Percentiles rank a stretch among this genome's conserved stretches.
These are phyloP conservation scores for Corythornis madagascariensis DNA, from an alignment of 2,113 vertebrate species.

Conservation along the genomic window DNA sequence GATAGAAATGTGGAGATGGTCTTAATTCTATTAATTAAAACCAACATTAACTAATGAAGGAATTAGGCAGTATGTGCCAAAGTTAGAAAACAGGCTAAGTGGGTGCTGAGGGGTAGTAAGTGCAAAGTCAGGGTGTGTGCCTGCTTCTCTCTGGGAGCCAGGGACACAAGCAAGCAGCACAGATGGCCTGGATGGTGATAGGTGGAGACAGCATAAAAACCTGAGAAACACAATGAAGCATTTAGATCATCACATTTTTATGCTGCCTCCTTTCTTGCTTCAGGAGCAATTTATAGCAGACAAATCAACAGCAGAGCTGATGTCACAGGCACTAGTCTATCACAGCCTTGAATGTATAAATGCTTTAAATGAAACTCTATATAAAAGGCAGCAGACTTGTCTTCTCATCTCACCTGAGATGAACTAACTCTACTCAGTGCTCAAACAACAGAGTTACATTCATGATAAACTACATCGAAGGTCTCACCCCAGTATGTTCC, in stretches of 20 bases:
- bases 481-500: not conserved
- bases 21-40: not conserved
- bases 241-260: not conserved
- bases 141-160: not conserved
- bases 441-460: not conserved
- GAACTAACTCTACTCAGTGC: not conserved
- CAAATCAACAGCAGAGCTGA: not conserved
- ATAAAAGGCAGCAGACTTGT: not conserved
- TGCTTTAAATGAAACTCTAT: not conserved
- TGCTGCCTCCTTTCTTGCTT: not conserved
- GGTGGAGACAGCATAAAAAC: not conserved
- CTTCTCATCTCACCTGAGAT: not conserved
- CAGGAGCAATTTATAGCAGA: not conserved
- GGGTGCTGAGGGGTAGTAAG: not conserved
- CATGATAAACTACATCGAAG: not conserved
- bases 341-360: not conserved
- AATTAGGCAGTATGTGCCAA: not conserved
- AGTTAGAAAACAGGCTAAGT: not conserved
- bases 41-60: not conserved
- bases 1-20: not conserved
- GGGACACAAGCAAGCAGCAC: not conserved
- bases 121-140: accelerated
- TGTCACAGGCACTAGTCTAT: not conserved
- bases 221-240: not conserved
- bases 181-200: not conserved